Conservation (phyloP, 2,797 vertebrate genomes). For the Pteronotus mesoamericanus region DNA sequence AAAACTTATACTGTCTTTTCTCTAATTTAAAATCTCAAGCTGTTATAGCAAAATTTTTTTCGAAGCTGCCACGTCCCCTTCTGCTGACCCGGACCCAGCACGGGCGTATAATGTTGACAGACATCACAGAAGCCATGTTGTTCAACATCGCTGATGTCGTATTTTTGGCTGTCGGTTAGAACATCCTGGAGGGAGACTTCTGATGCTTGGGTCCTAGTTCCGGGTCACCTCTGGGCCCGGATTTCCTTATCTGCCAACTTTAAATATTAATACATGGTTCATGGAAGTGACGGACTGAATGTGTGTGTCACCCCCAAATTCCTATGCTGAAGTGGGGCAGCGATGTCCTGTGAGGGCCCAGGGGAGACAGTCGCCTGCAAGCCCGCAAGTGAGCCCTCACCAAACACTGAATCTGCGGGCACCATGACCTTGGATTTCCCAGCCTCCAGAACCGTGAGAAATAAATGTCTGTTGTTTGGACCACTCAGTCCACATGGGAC, state of each 20-base stretch:
- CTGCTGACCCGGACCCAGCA: background rate
- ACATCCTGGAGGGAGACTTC: background rate
- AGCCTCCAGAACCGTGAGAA: background rate
- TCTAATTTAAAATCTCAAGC: background rate
- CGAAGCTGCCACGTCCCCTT: background rate
- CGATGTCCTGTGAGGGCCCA: background rate
- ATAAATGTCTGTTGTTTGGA: background rate
- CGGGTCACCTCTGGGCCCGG: background rate
- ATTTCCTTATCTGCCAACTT: background rate
- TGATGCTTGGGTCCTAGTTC: background rate
- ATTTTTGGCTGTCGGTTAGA: background rate
- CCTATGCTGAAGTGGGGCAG: too few species aligned
- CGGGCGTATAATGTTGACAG: background rate
- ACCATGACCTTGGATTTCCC: background rate
- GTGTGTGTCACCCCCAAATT: background rate
- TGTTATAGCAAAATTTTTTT: background rate
- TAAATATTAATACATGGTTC: background rate
- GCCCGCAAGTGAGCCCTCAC: background rate
- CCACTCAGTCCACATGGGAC: background rate
- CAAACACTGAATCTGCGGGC: rapidly evolving
- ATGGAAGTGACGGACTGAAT: background rate
- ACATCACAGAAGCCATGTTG: background rate
- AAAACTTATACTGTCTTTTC: background rate
- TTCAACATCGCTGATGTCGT: background rate
- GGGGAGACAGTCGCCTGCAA: background rate